These are phyloP conservation scores for Orientallactaga bullata DNA, from an alignment of 2,113 vertebrate genomes.

Conservation along the genomic window DNA sequence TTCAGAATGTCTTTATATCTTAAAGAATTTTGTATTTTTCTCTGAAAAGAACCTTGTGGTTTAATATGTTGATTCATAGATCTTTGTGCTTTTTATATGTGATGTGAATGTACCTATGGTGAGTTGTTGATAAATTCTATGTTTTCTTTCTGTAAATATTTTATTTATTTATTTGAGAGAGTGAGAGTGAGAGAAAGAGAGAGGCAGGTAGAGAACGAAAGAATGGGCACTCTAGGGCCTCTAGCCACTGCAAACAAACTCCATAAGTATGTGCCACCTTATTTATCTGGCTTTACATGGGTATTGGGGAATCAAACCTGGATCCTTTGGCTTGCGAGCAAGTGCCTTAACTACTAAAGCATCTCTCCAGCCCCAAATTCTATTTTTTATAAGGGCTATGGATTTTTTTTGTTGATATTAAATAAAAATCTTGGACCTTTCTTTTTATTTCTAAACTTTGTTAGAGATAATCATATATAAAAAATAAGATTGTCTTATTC, in stretches of 20 bases:
- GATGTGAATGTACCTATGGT: background rate
- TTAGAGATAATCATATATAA: background rate
- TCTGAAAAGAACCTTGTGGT: background rate
- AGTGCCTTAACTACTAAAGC: too few relatives aligned
- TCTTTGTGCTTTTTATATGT: background rate
- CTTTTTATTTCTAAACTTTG: conserved; percentile 27
- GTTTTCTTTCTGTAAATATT: too few relatives aligned
- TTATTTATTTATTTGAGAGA: too few relatives aligned
- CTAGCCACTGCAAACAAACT: too few relatives aligned
- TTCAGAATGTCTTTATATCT: background rate
- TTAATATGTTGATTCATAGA: background rate
- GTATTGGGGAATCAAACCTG: too few relatives aligned
- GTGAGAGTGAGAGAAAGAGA: too few relatives aligned
- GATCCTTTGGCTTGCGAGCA: too few relatives aligned
- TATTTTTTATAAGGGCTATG: background rate
- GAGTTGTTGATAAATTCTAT: background rate
- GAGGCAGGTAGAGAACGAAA: too few relatives aligned
- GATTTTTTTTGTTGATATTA: background rate
- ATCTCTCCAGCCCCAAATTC: too few relatives aligned
- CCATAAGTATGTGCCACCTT: too few relatives aligned
- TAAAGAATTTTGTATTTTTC: conserved; percentile 11
- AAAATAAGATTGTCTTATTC: background rate
- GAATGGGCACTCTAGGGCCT: too few relatives aligned
- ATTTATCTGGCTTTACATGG: too few relatives aligned
- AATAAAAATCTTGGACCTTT: background rate